These are phyloP conservation scores for Dendrocincla fuliginosa DNA, from an alignment of 2,797 vertebrate genomes.

Conservation along the genomic window DNA sequence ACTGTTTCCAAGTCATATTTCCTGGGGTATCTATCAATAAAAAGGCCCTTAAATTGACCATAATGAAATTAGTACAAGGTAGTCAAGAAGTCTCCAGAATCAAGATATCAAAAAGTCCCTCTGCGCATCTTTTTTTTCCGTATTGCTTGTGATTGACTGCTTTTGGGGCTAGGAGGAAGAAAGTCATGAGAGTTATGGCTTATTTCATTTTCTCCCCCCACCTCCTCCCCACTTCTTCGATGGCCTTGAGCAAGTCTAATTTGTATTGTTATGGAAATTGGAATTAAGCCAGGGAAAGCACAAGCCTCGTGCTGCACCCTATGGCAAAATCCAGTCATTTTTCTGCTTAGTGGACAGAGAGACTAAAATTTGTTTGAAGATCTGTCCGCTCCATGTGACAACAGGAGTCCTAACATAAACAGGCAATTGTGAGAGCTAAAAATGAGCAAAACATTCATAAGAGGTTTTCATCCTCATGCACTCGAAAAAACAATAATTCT, in stretches of 20 bases:
- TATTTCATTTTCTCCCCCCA: neutral
- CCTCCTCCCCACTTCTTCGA: neutral
- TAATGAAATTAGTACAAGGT: slow-evolving; percentile 58
- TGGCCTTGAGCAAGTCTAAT: slow-evolving; percentile 38
- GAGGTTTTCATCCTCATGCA: neutral
- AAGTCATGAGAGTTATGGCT: slow-evolving; percentile 29
- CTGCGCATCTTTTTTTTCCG: neutral
- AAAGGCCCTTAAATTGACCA: slow-evolving; percentile 41
- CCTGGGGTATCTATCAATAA: slow-evolving; percentile 30
- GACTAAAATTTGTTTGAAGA: slow-evolving; percentile 26
- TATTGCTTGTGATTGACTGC: neutral
- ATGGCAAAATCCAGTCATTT: slow-evolving; percentile 33
- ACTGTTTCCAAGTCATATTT: slow-evolving; percentile 30
- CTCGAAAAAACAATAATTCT: neutral
- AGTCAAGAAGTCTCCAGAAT: slow-evolving; percentile 52
- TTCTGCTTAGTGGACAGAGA: neutral
- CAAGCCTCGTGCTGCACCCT: neutral
- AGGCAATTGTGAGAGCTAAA: slow-evolving; percentile 14
- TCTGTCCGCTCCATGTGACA: neutral
- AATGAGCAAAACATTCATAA: slow-evolving; percentile 27
- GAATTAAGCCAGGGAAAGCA: slow-evolving; percentile 46
- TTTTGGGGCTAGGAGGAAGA: slow-evolving; percentile 9
- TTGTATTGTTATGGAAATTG: slow-evolving; percentile 51
- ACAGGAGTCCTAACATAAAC: slow-evolving; percentile 6
- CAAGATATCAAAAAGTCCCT: neutral